These are phyloP conservation scores for Sebastes kiyomatsui DNA, from an alignment of 2,797 vertebrate species.

Conservation along the genomic window DNA sequence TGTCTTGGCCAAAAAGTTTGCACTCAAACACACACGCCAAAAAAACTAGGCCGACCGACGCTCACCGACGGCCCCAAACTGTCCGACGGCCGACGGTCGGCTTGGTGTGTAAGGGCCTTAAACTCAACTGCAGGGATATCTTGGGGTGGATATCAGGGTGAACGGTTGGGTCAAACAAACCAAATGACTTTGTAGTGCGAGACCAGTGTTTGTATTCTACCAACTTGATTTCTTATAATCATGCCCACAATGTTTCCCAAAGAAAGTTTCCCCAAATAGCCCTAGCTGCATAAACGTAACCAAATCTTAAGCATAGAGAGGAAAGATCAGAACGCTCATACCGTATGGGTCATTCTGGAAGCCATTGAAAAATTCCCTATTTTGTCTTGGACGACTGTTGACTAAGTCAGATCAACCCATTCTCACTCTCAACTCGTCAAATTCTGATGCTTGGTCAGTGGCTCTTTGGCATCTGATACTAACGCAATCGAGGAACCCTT, in stretches of 20 bases:
- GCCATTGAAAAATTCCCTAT: background rate
- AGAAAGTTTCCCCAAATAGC: no score
- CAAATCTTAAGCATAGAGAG: background rate
- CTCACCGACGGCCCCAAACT: no score
- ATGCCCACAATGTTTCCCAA: background rate
- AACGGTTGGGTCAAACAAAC: no score
- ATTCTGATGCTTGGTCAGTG: no score
- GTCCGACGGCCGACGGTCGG: no score
- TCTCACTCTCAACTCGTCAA: no score
- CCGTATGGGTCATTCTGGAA: background rate
- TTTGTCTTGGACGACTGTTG: background rate
- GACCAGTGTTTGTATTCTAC: background rate
- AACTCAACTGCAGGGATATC: background rate
- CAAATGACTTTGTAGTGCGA: no score
- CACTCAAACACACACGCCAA: no score
- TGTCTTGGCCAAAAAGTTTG: no score
- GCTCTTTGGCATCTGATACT: background rate
- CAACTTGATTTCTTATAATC: background rate
- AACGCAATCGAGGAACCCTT: accelerated
- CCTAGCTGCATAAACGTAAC: background rate
- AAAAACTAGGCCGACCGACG: no score
- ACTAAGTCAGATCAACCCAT: background rate
- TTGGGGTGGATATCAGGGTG: no score
- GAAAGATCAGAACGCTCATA: background rate
- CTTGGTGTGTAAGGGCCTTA: no score